A percentile compares a stretch with the other conserved stretches of the same genome.
phyloP scores from a whole-genome alignment of 1,140 invertebrate species.

The Zeugodacus cucurbitae region DNA sequence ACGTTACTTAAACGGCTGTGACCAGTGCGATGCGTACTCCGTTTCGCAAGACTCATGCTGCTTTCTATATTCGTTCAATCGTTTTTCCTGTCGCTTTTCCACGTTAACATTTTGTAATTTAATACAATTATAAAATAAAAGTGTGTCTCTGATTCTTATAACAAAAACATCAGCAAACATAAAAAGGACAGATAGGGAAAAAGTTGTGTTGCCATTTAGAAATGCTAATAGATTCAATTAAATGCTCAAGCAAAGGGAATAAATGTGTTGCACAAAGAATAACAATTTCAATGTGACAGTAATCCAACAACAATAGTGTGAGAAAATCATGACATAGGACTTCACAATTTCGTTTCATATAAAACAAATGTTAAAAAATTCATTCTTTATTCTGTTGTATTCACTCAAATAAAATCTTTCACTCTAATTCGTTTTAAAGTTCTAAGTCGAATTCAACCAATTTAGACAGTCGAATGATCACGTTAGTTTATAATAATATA shows the following conservation, averaged over 20 bases:
- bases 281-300: not conserved
- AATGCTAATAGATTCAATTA: constrained; percentile 64
- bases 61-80: constrained; percentile 31
- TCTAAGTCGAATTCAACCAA: too few species aligned
- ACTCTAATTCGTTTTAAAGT: too few species aligned
- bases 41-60: constrained; percentile 15
- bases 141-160: constrained; percentile 14
- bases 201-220: constrained; percentile 52
- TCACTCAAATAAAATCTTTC: too few species aligned
- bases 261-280: constrained; percentile 47
- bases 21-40: not conserved
- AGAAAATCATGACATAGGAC: not conserved
- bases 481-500: too few species aligned
- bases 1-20: not conserved
- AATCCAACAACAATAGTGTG: not conserved
- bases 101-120: constrained; percentile 45
- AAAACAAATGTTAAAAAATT: not conserved
- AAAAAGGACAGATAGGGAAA: not conserved
- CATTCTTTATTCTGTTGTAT: too few species aligned
- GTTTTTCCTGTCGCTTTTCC: constrained; percentile 14
- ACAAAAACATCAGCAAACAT: not conserved
- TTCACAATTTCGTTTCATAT: not conserved
- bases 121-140: constrained; percentile 47
- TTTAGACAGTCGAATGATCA: too few species aligned
- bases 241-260: constrained; percentile 48